Base-by-base conservation (phyloP, 2,113 vertebrate species). In the Coryphaenoides rupestris region DNA sequence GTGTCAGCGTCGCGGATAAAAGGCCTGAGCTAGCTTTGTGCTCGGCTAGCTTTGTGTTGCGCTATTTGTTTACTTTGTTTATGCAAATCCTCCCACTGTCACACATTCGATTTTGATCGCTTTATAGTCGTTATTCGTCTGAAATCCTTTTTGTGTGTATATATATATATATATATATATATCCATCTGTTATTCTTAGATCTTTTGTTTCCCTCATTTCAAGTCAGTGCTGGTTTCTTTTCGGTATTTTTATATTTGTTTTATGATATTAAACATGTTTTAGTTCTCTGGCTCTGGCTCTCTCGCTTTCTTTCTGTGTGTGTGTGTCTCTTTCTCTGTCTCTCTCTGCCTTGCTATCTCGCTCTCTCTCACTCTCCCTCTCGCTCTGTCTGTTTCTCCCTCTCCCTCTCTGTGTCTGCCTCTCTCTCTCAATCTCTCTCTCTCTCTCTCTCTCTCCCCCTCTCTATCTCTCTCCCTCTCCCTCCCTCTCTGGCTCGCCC, bases 1-100 rank as follows among this genome's bases (percentile, higher is more conserved):
- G 83, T 88, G 86, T 85, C 83, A 84, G 80, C 79, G 70, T 63
- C 33, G 6, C 58, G 69, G 80, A 85, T 88, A 74, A 88, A 88
- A 86, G 83, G 72, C 67, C 62, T n/a, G n/a, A n/a, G n/a, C n/a
- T 63, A 56, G 68, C 82, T 76, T 78, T 79, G 82, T 75, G 22
- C 74, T 58, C n/a, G n/a, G n/a, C n/a, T 63, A 56, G 68, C 82
- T 76, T 78, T 79, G 82, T 75, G 22, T 75, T 58, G 21, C 66
- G 56, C 70, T 69, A 65, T 57, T 19, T 58, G 57, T 19, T 24
- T 15, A 12, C 21, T 14, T 22, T 19, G 6, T 12, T 19, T 21
- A 54, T 21, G n/a, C 49, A 52, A 17, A 52, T 19, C 5, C 19
- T n/a, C 65, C 60, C 72, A 56, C 66, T 71, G n/a, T 17, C 15